Percentiles rank a stretch among this genome's conserved stretches.
phyloP scores from a whole-genome alignment of 2,888 invertebrate genomes.

The Drosophila helvetica region DNA sequence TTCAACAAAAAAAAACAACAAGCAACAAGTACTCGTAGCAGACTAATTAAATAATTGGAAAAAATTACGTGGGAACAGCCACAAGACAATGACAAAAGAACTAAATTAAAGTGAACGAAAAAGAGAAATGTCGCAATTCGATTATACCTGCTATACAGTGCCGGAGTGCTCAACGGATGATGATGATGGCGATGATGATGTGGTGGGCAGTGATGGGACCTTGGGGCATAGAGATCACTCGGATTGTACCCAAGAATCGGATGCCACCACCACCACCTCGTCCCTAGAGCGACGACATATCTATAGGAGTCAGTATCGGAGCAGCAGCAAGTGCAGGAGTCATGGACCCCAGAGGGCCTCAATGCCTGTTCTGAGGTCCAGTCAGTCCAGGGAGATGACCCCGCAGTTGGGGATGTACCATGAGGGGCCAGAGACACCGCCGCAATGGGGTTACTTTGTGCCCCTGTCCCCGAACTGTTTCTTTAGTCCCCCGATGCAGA shows the following conservation, averaged over 20 bases:
- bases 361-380: slow-evolving; percentile 57
- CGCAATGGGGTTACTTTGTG: slow-evolving; percentile 87
- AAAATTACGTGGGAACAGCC: slow-evolving; percentile 36
- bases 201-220: slow-evolving; percentile 50
- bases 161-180: slow-evolving; percentile 80
- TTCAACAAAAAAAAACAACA: slow-evolving; percentile 19
- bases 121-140: slow-evolving; percentile 74
- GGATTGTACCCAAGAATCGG: slow-evolving; percentile 67
- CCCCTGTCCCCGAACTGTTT: slow-evolving; percentile 85
- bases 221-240: slow-evolving; percentile 60
- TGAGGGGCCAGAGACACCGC: slow-evolving; percentile 70
- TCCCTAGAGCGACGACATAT: slow-evolving; percentile 74
- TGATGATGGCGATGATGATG: slow-evolving; percentile 31
- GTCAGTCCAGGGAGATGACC: slow-evolving; percentile 60
- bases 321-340: slow-evolving; percentile 33
- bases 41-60: slow-evolving; percentile 63
- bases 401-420: slow-evolving; percentile 78
- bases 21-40: slow-evolving; percentile 44
- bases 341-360: slow-evolving; percentile 69
- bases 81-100: slow-evolving; percentile 35
- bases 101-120: slow-evolving; percentile 14
- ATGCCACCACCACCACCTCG: slow-evolving; percentile 75
- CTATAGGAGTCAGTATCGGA: slow-evolving; percentile 56
- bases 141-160: slow-evolving; percentile 83
- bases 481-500: slow-evolving; percentile 82